phyloP scores from a whole-genome alignment of 2,113 vertebrate species.

The Hemiscyllium ocellatum region DNA sequence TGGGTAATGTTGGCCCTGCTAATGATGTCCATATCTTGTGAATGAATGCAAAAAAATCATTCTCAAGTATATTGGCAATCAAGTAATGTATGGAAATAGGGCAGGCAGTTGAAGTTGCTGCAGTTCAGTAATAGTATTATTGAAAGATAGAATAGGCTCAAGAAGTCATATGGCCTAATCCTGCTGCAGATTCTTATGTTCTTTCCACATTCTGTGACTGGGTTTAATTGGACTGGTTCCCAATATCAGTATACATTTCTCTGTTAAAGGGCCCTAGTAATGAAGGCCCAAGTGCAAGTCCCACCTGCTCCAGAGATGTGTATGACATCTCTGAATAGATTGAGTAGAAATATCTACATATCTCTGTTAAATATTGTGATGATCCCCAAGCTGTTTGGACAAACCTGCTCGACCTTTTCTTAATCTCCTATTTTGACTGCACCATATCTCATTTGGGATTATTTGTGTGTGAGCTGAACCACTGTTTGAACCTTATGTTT shows the following conservation, averaged over 20 bases:
- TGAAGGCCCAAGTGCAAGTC: too few species aligned
- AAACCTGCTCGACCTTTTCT: neutral
- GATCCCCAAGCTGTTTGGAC: neutral
- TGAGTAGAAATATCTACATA: too few species aligned
- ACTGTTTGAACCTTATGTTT: neutral
- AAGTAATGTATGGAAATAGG: neutral
- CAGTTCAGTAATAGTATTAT: neutral
- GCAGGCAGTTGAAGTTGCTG: neutral
- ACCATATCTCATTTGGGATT: neutral
- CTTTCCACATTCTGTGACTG: neutral
- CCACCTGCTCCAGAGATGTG: too few species aligned
- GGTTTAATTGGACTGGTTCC: neutral
- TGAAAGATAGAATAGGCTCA: neutral
- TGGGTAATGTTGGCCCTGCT: too few species aligned
- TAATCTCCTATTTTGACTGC: neutral
- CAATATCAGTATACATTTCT: neutral
- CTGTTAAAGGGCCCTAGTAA: neutral
- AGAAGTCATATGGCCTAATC: neutral
- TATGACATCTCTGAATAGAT: too few species aligned
- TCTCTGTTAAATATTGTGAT: neutral
- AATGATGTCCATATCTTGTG: too few species aligned
- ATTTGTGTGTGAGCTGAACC: too few species aligned
- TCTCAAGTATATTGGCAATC: neutral
- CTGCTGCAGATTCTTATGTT: neutral
- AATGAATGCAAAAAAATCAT: neutral